Evolutionary conservation across 2,888 invertebrate species (phyloP), one percentile per base, ranked within the genome.

Genomic region (Andrena bicolor): DNA sequence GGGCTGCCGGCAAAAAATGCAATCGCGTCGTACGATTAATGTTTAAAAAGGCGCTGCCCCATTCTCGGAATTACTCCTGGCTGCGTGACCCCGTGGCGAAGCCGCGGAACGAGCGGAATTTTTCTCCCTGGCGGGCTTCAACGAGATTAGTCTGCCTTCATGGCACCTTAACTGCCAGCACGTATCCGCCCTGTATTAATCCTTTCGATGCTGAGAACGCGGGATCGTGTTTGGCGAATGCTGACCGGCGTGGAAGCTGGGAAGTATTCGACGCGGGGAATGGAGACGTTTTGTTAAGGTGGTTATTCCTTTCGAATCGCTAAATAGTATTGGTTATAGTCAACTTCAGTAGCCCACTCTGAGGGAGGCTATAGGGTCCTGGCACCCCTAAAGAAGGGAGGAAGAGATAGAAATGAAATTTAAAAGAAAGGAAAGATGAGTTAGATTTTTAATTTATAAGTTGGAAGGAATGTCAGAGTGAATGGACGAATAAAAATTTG

Each of bases 21-120:
- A 82, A 84, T 86, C 82, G 77, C 81, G 82, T 76, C 48, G 70
- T 70, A 75, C 80, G 82, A 84, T 85, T 88, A 89, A 88, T 88
- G 86, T 89, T 88, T 88, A 83, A 88, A 84, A 76, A 80, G 80
- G 73, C 68, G 63, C 49, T 49, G 56, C 60, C 83, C 86, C 86
- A 87, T 75, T 87, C 81, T 75, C 71, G 74, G 77, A 86, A 87
- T 86, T 86, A 77, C 84, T 49, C 58, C 26, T 23, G 32, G 30
- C 75, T 61, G n/a, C 76, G 74, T 68, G 64, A 75, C 72, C 77
- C 65, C 32, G 58, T 53, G 41, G 41, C 35, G 60, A 48, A 65
- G 60, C 61, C 56, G 35, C 51, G 53, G 32, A 64, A 75, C 73
- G 70, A 68, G 68, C 26, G 53, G 48, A 68, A 78, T 78, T 66